Evolutionary conservation across 2,888 invertebrate genomes (phyloP).

Genomic region (Eupithecia subfuscata): DNA sequence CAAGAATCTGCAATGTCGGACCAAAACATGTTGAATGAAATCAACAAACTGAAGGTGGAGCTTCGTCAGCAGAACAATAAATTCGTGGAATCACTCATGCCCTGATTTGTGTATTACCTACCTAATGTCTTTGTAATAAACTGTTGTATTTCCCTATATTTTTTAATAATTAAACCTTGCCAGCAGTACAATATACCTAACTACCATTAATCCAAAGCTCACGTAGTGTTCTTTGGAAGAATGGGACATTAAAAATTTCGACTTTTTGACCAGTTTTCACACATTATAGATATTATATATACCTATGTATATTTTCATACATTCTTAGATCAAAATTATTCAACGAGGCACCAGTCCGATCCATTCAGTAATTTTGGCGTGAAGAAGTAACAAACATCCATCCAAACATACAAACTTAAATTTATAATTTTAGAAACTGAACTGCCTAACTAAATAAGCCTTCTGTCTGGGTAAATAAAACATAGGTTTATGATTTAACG

Average conservation of each 20-base stretch:
- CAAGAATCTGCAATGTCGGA: conserved; percentile 60
- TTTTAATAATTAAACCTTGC: not conserved
- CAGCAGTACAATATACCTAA: not conserved
- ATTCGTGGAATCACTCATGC: conserved; percentile 67
- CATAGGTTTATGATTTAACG: conserved; percentile 50
- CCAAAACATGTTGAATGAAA: conserved; percentile 63
- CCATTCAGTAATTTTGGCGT: too few species aligned
- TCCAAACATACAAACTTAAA: too few species aligned
- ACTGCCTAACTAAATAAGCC: not conserved
- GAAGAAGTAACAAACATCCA: too few species aligned
- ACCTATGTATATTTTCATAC: too few species aligned
- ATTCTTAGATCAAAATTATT: too few species aligned
- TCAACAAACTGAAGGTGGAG: conserved; percentile 63
- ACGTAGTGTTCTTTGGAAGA: too few species aligned
- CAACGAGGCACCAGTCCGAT: too few species aligned
- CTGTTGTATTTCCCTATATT: not conserved
- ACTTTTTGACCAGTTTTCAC: too few species aligned
- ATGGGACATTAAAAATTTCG: too few species aligned
- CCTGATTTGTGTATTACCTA: conserved; percentile 38
- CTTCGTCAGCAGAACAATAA: conserved; percentile 64
- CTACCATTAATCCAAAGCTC: too few species aligned
- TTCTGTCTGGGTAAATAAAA: conserved; percentile 17
- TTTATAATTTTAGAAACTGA: too few species aligned
- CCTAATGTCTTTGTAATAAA: conserved; percentile 16
- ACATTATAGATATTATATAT: too few species aligned